Percentiles rank a stretch among this genome's conserved stretches.
Evolutionary conservation across 92 coral and sea anemone species (phyloP).

Genomic region (Palythoa heliodiscus): DNA sequence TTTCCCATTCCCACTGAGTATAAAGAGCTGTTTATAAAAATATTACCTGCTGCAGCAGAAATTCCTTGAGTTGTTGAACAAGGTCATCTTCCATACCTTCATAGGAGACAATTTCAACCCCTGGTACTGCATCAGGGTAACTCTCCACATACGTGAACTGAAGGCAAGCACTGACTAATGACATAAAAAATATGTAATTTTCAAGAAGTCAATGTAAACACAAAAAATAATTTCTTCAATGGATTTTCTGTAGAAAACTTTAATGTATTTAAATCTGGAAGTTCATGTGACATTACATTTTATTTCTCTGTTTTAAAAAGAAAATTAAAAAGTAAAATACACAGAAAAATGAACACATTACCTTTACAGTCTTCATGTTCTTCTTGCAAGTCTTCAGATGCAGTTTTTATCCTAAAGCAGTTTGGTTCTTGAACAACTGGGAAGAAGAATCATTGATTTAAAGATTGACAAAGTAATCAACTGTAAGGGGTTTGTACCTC

Average conservation of each 20-base stretch:
- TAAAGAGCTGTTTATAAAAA: not conserved
- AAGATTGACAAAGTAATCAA: not conserved
- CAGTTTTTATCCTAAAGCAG: constrained; percentile 58
- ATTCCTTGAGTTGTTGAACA: constrained; percentile 55
- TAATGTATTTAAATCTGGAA: too few species aligned
- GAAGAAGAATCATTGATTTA: not conserved
- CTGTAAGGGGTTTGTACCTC: not conserved
- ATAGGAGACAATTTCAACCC: constrained; percentile 67
- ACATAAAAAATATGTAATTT: not conserved
- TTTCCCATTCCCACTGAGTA: too few species aligned
- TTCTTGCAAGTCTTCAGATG: constrained; percentile 55
- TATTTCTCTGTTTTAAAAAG: too few species aligned
- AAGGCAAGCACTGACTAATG: constrained; percentile 74
- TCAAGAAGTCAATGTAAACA: not conserved
- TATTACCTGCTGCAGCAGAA: constrained; percentile 72
- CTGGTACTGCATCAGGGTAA: constrained; percentile 92
- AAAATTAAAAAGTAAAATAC: too few species aligned
- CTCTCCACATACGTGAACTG: constrained; percentile 89
- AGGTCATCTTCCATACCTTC: constrained; percentile 75
- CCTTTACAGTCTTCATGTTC: constrained; percentile 70
- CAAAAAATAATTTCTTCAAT: not conserved
- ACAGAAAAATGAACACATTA: not conserved
- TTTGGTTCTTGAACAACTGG: constrained; percentile 59
- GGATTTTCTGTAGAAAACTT: too few species aligned
- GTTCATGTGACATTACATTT: too few species aligned